Conservation (phyloP, 2,113 vertebrate species). For the Neodon shergylaensis region DNA sequence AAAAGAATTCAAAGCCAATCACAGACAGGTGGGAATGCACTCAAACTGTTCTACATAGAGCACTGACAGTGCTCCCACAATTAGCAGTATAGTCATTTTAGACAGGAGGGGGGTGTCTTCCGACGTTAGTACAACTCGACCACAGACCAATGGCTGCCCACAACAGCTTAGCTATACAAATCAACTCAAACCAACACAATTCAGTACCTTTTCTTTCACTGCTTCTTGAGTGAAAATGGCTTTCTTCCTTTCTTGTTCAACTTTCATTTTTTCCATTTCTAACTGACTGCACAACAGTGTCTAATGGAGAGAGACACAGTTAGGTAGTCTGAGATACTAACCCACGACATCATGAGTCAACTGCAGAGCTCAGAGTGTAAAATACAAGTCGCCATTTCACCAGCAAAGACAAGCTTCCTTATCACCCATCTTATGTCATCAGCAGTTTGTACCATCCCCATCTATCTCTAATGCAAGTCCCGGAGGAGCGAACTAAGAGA, state of each 20-base stretch:
- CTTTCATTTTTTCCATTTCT: slow-evolving; percentile 99
- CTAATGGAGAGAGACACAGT: slow-evolving; percentile 82
- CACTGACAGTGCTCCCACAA: background rate
- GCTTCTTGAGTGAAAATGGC: slow-evolving; percentile 94
- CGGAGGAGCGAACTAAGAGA: background rate
- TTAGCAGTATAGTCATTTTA: background rate
- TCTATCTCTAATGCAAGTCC: background rate
- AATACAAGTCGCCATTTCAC: background rate
- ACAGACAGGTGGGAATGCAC: slow-evolving; percentile 1
- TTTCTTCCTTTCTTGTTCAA: slow-evolving; percentile 98
- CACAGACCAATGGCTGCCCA: background rate
- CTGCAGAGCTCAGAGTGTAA: slow-evolving; percentile 27
- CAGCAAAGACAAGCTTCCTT: background rate
- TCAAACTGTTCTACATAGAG: background rate
- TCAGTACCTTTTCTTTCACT: slow-evolving; percentile 94
- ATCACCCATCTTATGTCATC: background rate
- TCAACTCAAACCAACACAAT: slow-evolving; percentile 2
- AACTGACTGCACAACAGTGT: slow-evolving; percentile 92
- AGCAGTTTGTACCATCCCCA: background rate
- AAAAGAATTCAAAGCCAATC: slow-evolving; percentile 15
- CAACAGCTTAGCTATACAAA: slow-evolving; percentile 31
- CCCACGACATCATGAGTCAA: background rate
- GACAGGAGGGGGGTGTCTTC: background rate
- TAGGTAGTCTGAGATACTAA: background rate
- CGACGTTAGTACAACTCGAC: background rate